phyloP scores from a whole-genome alignment of 2,888 invertebrate genomes.

The Caenorhabditis sp. region DNA sequence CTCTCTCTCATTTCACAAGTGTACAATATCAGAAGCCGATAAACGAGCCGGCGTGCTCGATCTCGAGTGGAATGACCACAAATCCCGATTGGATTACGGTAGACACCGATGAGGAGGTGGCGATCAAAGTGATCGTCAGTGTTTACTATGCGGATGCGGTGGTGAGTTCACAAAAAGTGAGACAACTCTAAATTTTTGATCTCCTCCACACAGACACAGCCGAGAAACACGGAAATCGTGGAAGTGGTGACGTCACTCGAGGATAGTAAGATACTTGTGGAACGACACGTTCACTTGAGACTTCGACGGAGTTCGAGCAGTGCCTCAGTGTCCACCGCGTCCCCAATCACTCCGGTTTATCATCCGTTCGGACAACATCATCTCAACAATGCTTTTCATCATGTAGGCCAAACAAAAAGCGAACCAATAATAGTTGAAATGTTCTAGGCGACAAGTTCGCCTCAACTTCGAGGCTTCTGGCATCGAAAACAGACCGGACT shows the following conservation, averaged over 20 bases:
- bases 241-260: constrained; percentile 47
- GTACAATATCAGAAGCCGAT: constrained; percentile 46
- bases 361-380: constrained; percentile 30
- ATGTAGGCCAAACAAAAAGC: too few species aligned
- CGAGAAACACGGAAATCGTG: constrained; percentile 59
- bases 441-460: constrained; percentile 43
- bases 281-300: constrained; percentile 43
- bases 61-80: constrained; percentile 51
- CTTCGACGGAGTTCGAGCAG: constrained; percentile 45
- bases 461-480: constrained; percentile 64
- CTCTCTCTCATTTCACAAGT: background rate
- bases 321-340: constrained; percentile 39
- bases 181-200: background rate
- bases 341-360: constrained; percentile 16
- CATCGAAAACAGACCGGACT: constrained; percentile 55
- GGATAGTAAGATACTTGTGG: constrained; percentile 49
- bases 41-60: constrained; percentile 59
- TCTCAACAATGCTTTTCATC: constrained; percentile 44
- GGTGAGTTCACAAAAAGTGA: constrained; percentile 40
- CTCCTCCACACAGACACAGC: constrained; percentile 51
- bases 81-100: constrained; percentile 62
- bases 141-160: constrained; percentile 61
- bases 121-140: constrained; percentile 55
- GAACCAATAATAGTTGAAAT: background rate
- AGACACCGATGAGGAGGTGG: constrained; percentile 36